phyloP scores from a whole-genome alignment of 2,797 vertebrate species.

The Onychomys torridus region DNA sequence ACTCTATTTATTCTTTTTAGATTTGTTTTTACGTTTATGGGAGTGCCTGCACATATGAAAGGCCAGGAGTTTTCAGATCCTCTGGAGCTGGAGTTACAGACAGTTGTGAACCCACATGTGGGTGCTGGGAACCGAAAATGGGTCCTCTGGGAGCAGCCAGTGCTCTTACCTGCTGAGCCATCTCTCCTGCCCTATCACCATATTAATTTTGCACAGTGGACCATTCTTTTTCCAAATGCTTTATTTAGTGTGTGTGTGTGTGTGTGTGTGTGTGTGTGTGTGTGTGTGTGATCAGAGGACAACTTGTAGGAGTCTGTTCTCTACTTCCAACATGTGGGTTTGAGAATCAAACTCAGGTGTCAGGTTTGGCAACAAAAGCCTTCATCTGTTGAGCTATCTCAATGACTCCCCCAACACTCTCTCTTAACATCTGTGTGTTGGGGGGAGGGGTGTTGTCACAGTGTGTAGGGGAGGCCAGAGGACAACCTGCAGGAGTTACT shows the following conservation, averaged over 20 bases:
- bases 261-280: too few species aligned
- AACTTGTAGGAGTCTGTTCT: neutral
- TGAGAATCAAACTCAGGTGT: neutral
- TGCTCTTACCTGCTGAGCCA: neutral
- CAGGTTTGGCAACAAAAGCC: neutral
- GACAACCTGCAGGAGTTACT: neutral
- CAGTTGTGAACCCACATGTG: neutral
- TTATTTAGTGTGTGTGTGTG: neutral
- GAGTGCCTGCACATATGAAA: neutral
- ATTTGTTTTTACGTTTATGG: neutral
- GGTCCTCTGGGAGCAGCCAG: neutral
- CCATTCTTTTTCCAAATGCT: slow-evolving; percentile 18
- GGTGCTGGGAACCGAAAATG: neutral
- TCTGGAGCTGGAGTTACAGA: neutral
- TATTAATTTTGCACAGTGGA: neutral
- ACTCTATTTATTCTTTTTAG: neutral
- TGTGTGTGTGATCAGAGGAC: too few species aligned
- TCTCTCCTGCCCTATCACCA: neutral
- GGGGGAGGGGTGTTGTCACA: too few species aligned
- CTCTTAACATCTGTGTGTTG: neutral
- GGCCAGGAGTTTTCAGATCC: neutral
- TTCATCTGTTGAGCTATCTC: neutral
- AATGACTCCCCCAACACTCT: neutral
- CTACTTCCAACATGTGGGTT: neutral
- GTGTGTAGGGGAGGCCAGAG: neutral